Conservation (phyloP, 2,797 vertebrate species). For the Chaetodon trifasciatus region DNA sequence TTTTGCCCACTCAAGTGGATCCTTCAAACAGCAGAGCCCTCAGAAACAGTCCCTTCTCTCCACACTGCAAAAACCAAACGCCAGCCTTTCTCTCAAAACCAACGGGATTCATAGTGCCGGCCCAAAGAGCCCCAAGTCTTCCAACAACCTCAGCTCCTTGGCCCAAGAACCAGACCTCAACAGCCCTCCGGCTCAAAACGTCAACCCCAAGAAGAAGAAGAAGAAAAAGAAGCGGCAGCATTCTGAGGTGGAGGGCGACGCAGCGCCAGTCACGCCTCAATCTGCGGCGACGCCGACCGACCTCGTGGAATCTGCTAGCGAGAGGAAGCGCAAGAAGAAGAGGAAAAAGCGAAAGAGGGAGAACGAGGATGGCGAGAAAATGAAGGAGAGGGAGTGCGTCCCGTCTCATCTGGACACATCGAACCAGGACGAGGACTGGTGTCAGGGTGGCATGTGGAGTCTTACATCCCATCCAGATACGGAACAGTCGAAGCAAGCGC, state of each 20-base stretch:
- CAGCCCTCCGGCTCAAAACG: slow-evolving; percentile 22
- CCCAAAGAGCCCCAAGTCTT: slow-evolving; percentile 53
- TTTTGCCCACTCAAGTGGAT: slow-evolving; percentile 68
- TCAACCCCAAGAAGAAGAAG: slow-evolving; percentile 80
- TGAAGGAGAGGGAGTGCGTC: slow-evolving; percentile 39
- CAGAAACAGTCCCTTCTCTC: slow-evolving; percentile 72
- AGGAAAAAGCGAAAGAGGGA: slow-evolving; percentile 78
- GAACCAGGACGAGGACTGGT: slow-evolving; percentile 85
- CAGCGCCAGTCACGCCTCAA: not conserved
- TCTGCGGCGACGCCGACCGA: slow-evolving; percentile 6
- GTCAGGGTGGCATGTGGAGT: slow-evolving; percentile 83
- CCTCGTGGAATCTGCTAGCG: slow-evolving; percentile 10
- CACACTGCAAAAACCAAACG: slow-evolving; percentile 65
- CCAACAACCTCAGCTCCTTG: slow-evolving; percentile 53
- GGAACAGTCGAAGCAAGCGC: slow-evolving; percentile 39
- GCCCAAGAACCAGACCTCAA: slow-evolving; percentile 52
- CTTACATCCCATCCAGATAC: slow-evolving; percentile 46
- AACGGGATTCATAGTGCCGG: slow-evolving; percentile 68
- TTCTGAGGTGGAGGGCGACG: not conserved
- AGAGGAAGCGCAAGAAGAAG: slow-evolving; percentile 78
- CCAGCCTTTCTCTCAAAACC: slow-evolving; percentile 71
- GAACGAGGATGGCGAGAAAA: slow-evolving; percentile 29
- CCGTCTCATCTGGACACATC: slow-evolving; percentile 67
- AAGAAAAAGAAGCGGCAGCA: slow-evolving; percentile 82
- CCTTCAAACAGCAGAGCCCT: slow-evolving; percentile 76